Evolutionary conservation across 2,113 vertebrate species (phyloP).

Genomic region (Orycteropus afer): DNA sequence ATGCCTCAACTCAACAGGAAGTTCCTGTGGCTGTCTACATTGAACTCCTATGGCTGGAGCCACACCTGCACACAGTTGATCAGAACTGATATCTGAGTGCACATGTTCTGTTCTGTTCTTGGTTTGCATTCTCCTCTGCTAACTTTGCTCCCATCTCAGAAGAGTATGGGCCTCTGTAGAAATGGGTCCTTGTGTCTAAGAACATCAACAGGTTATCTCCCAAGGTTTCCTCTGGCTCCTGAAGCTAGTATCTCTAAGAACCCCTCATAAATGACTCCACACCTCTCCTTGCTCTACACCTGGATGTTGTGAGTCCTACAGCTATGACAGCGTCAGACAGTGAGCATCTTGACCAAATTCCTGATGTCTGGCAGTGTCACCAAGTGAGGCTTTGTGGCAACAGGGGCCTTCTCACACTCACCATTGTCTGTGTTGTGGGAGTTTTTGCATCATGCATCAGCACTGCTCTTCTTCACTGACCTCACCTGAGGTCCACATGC

Average conservation of each 20-base stretch:
- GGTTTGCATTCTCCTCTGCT: no score
- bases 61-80: fast-evolving
- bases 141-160: background rate
- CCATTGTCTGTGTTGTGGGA: no score
- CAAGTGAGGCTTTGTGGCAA: fast-evolving
- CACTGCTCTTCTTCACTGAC: background rate
- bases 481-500: fast-evolving
- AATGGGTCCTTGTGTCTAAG: background rate
- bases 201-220: background rate
- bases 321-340: no score
- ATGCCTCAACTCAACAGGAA: no score
- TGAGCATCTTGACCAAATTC: background rate
- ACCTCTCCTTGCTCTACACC: background rate
- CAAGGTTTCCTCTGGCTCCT: background rate
- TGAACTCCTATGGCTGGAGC: fast-evolving
- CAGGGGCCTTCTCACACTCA: background rate
- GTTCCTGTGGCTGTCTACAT: no score
- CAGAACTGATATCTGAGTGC: no score
- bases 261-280: fast-evolving
- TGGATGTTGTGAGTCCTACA: no score
- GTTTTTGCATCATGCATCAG: no score
- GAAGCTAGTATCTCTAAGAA: background rate
- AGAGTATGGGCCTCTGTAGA: no score
- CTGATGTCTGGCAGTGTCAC: fast-evolving
- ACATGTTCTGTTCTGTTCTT: background rate